Evolutionary conservation across 2,797 vertebrate species (phyloP).

Genomic region (Eptatretus atami): DNA sequence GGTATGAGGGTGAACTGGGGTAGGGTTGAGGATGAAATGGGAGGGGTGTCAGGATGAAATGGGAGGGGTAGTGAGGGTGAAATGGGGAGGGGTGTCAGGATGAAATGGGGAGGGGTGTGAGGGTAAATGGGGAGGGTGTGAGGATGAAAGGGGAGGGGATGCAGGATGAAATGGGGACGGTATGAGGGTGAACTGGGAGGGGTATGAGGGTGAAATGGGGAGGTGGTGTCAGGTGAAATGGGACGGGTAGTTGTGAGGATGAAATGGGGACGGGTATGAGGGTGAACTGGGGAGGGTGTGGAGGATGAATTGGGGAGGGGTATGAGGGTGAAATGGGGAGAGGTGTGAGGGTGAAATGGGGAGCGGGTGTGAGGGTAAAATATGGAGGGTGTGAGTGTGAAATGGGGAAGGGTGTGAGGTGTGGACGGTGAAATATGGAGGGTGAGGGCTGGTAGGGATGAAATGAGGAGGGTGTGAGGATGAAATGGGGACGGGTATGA

Average conservation of each 20-base stretch:
- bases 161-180: background rate
- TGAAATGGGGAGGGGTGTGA: background rate
- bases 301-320: background rate
- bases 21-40: background rate
- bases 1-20: background rate
- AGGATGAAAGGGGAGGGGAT: too few species aligned
- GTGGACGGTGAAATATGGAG: too few species aligned
- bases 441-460: background rate
- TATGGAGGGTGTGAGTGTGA: background rate
- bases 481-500: background rate
- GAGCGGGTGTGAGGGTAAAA: background rate
- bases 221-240: background rate
- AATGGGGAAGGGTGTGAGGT: background rate
- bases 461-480: background rate
- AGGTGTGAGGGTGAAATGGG: background rate
- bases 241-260: background rate
- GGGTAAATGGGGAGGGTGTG: background rate
- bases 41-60: background rate
- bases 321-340: too few species aligned
- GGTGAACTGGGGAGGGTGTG: background rate
- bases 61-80: background rate
- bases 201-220: background rate
- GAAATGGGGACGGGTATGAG: background rate
- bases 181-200: too few species aligned
- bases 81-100: background rate